Conservation (phyloP, 2,113 vertebrate genomes). For the Vireo altiloquus region DNA sequence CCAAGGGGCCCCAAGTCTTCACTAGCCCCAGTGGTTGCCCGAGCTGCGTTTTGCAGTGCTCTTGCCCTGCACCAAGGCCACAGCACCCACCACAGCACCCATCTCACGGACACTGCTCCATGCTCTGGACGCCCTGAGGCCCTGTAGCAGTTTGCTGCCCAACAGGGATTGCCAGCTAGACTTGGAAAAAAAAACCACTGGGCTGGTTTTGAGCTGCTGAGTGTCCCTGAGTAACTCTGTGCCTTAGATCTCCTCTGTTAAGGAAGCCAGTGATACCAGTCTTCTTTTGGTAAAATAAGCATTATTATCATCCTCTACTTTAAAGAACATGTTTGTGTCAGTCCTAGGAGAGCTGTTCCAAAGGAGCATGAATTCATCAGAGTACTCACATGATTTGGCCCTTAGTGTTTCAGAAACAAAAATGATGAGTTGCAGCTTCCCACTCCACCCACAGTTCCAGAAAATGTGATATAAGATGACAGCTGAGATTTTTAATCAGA, state of each 20-base stretch:
- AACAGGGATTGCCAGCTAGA: not conserved
- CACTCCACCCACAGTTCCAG: not conserved
- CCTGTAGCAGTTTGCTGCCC: not conserved
- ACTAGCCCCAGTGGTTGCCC: not conserved
- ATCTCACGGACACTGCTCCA: not conserved
- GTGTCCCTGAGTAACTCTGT: not conserved
- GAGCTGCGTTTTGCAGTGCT: not conserved
- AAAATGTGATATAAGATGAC: not conserved
- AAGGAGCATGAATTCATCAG: not conserved
- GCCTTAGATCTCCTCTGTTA: not conserved
- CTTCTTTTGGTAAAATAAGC: not conserved
- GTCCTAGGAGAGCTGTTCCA: not conserved
- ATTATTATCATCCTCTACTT: not conserved
- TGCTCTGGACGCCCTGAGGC: fast-evolving
- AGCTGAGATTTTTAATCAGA: not conserved
- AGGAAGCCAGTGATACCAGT: not conserved
- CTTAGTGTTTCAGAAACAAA: constrained; percentile 25
- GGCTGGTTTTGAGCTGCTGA: not conserved
- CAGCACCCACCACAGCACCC: not conserved
- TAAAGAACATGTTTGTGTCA: not conserved
- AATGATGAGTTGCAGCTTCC: not conserved
- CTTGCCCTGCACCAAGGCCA: not conserved
- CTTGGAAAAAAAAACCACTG: not conserved
- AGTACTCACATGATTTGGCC: not conserved
- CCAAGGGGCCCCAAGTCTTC: not conserved